Base-by-base conservation (phyloP, 2,797 vertebrate species). In the Lagorchestes hirsutus region DNA sequence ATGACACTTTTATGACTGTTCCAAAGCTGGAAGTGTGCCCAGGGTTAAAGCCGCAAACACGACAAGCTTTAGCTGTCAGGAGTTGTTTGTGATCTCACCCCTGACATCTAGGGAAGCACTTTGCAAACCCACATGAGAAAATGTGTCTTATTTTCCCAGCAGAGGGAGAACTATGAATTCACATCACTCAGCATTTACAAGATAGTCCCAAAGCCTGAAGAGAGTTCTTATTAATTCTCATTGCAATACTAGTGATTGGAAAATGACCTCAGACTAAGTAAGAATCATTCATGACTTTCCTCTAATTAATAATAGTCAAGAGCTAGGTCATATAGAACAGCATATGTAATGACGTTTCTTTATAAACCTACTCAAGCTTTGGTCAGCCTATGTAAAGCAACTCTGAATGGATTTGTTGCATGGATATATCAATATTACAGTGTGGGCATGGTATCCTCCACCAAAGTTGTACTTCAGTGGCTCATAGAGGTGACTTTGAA, bases 71-170 rank as follows among this genome's bases (percentile, higher is more conserved):
- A 55, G 90, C 97, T 92, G 95, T 96, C 96, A 96, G 93, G 82
- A 93, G 55, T 55, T 82, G 91, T 97, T 97, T 92, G 58, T 94
- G 93, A 95, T 54, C 82, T 97, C 97, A 97, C 96, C 97, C 95
- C 94, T 97, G 95, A 97, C 96, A 95, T 97, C 91, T 97, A 95
- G 97, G 94, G 96, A 96, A 95, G 58, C 96, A 94, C 95, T 96
- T 96, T 97, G 92, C 97, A 97, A 96, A 97, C 96, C 94, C 94
- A 97, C 96, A 93, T 94, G 93, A 96, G 95, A 96, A 94, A 96
- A 90, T 97, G 91, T 97, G 95, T 95, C 95, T 87, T 87, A 50
- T 87, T 87, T 50, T 87, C 40, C 74, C 74, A 87, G 40, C 24
- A 87, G 24, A 96, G 91, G 87, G 90, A 74, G 93, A 55, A 90